phyloP scores from a whole-genome alignment of 2,797 vertebrate species.

The Ctenochaetus hawaiiensis region DNA sequence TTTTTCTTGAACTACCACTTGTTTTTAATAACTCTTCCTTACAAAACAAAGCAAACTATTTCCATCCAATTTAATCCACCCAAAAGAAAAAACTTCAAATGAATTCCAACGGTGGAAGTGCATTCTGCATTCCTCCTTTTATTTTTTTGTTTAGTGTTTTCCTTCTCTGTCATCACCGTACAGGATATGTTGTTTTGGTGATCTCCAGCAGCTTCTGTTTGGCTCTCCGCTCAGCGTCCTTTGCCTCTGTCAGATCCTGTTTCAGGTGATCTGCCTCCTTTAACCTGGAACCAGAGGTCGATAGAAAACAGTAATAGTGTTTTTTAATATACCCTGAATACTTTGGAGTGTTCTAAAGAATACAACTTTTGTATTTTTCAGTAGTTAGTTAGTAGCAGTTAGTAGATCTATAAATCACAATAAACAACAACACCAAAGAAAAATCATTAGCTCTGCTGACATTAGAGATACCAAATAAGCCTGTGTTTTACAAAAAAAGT shows the following conservation, averaged over 20 bases:
- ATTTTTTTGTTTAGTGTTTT: not conserved
- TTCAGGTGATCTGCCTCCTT: constrained; percentile 95
- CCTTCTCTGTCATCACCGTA: constrained; percentile 52
- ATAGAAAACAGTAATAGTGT: not conserved
- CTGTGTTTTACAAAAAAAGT: too few species aligned
- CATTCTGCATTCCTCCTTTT: not conserved
- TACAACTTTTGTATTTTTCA: not conserved
- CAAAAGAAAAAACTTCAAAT: not conserved
- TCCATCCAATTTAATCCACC: not conserved
- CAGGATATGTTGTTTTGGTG: constrained; percentile 88
- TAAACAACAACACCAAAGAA: too few species aligned
- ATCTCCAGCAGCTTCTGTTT: constrained; percentile 93
- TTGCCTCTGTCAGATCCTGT: constrained; percentile 92
- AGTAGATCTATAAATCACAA: too few species aligned
- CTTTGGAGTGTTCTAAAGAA: not conserved
- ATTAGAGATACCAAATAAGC: too few species aligned
- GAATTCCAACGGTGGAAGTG: not conserved
- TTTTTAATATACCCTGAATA: not conserved
- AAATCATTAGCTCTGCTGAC: too few species aligned
- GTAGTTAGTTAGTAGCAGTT: too few species aligned
- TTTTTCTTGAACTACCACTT: not conserved
- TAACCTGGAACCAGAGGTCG: constrained; percentile 80
- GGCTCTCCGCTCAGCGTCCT: constrained; percentile 91
- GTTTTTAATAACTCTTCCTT: not conserved
- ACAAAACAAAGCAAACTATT: not conserved